phyloP scores from a whole-genome alignment of 2,888 invertebrate species.

The Eristalinus sepulchralis region DNA sequence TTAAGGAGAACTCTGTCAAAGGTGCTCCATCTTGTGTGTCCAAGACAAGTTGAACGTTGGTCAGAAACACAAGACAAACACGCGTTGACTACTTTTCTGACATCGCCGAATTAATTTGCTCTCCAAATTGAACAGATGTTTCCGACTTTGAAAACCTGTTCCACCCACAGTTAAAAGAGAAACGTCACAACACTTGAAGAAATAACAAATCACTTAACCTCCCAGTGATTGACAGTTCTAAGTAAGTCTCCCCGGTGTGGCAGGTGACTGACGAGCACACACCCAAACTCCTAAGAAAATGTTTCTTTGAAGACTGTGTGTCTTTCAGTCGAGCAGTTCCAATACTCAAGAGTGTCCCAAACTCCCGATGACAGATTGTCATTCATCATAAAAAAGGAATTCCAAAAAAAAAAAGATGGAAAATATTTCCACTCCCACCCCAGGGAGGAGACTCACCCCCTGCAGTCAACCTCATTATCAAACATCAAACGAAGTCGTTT shows the following conservation, averaged over 20 bases:
- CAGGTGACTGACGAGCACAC: neutral
- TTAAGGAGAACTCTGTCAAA: no score
- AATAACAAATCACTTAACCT: neutral
- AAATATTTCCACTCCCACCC: neutral
- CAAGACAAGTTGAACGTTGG: neutral
- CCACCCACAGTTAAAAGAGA: neutral
- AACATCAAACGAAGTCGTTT: slow-evolving; percentile 30
- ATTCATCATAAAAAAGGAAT: neutral
- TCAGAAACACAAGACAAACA: neutral
- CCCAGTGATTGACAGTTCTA: neutral
- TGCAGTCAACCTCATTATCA: neutral
- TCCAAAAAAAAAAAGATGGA: neutral
- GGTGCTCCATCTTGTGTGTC: no score
- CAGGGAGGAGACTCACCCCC: neutral
- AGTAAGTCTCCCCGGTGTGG: neutral
- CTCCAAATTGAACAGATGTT: neutral
- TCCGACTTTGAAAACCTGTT: neutral
- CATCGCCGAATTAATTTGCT: neutral
- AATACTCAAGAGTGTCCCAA: neutral
- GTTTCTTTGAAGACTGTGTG: neutral
- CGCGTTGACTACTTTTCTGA: neutral
- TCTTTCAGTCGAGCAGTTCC: neutral
- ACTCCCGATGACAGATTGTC: neutral
- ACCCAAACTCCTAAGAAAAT: neutral
- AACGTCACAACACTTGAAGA: neutral